A percentile compares a stretch with the other conserved stretches of the same genome.
These are phyloP conservation scores for Leptarthrus brevirostris DNA, from an alignment of 2,888 invertebrate species.

Conservation along the genomic window DNA sequence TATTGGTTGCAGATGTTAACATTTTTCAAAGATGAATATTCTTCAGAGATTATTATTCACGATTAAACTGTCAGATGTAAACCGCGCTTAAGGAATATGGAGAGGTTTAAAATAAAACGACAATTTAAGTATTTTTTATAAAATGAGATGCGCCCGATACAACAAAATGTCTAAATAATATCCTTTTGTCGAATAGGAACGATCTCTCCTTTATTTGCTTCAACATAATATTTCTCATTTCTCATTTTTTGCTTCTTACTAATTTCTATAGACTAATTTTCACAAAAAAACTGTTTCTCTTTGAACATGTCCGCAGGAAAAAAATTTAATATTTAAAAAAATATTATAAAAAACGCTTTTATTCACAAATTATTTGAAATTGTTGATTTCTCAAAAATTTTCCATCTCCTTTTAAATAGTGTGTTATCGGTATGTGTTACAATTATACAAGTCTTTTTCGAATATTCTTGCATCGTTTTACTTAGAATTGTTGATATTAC, in stretches of 20 bases:
- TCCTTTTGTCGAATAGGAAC: constrained; percentile 43
- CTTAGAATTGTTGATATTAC: too few species aligned
- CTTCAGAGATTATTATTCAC: too few species aligned
- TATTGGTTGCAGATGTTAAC: too few species aligned
- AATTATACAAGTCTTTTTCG: too few species aligned
- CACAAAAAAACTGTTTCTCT: constrained; percentile 16
- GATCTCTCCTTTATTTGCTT: constrained; percentile 43
- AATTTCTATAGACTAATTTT: constrained; percentile 29
- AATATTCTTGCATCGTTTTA: too few species aligned
- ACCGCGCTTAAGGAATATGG: too few species aligned
- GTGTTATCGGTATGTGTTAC: constrained; percentile 21
- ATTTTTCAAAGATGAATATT: too few species aligned
- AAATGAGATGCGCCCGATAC: constrained; percentile 44
- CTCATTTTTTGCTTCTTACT: constrained; percentile 39
- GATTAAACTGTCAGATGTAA: too few species aligned
- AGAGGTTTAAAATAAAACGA: constrained; percentile 34
- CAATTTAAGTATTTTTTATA: constrained; percentile 28
- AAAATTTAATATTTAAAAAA: constrained; percentile 34
- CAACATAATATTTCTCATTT: constrained; percentile 45
- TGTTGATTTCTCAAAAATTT: constrained; percentile 23
- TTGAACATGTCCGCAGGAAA: constrained; percentile 37
- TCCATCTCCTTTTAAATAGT: constrained; percentile 15
- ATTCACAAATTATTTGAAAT: constrained; percentile 42
- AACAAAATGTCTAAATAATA: constrained; percentile 40
- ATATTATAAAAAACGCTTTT: constrained; percentile 43